Conservation (phyloP, 2,797 vertebrate species). For the Notolepis coatsorum region DNA sequence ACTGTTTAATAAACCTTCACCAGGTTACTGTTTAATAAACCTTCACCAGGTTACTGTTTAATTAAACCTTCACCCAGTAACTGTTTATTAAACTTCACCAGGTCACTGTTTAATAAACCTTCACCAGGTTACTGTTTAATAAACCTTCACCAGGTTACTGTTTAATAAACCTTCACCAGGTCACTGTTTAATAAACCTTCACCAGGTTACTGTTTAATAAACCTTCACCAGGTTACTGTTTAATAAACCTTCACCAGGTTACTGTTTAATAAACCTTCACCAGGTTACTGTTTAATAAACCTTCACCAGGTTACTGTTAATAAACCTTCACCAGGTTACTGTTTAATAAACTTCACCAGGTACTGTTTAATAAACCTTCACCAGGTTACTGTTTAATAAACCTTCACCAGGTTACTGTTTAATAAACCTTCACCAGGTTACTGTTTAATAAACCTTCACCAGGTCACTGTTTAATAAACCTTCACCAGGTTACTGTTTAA, state of each 20-base stretch:
- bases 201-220: conserved; percentile 79
- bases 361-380: too few species aligned
- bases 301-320: too few species aligned
- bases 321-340: conserved; percentile 90
- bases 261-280: conserved; percentile 77
- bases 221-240: conserved; percentile 87
- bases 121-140: conserved; percentile 83
- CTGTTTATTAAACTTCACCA: conserved; percentile 84
- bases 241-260: conserved; percentile 84
- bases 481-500: conserved; percentile 84
- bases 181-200: conserved; percentile 68
- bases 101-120: conserved; percentile 60
- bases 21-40: conserved; percentile 76
- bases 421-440: conserved; percentile 84
- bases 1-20: conserved; percentile 77
- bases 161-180: conserved; percentile 82
- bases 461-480: conserved; percentile 70
- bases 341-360: too few species aligned
- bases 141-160: conserved; percentile 87
- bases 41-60: conserved; percentile 85
- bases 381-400: conserved; percentile 75
- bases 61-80: conserved; percentile 85
- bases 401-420: conserved; percentile 86
- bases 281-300: conserved; percentile 76
- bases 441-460: conserved; percentile 80